Base-by-base conservation (phyloP, 2,113 vertebrate species). In the Chloebia gouldiae region DNA sequence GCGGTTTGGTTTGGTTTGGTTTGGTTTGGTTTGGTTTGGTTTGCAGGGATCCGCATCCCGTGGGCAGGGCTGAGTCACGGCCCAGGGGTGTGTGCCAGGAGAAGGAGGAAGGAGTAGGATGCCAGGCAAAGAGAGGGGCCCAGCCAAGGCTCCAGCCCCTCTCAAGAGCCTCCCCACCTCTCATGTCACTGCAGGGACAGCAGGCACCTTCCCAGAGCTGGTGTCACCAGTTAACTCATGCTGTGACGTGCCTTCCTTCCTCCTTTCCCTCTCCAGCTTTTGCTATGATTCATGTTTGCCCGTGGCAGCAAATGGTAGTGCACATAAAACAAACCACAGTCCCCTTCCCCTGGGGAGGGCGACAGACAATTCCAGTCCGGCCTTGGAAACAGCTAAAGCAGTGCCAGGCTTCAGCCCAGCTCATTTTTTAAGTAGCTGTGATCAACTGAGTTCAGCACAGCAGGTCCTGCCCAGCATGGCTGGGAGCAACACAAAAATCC, bases 21-120 rank as follows among this genome's bases (percentile, higher is more conserved):
- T 88, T 50, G 76, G 40, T 30, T 88, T 50, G 80, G 44, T 30
- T n/a, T n/a, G n/a, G n/a, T n/a, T 94, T 45, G 49, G 47, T 33
- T 90, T 50, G 82, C 73, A 17, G 78, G 66, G 90, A 59, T 79
- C 30, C 64, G 51, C 75, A 68, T 81, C 49, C 94, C 61, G 78
- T 92, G 92, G 95, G 95, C 49, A 91, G 5, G 94, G 92, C 91
- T 96, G 96, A 96, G 83, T 96, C 96, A 91, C 13, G 4, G 88
- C 86, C 40, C 60, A 83, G 78, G 90, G 81, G 42, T 42, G 95
- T 49, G 85, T 54, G 95, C 81, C 0, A 20, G 53, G 42, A 5
- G 61, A 69, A 78, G 84, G 63, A 59, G 81, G 73, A 50, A 59
- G 81, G 73, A 50, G 90, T 53, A 64, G 39, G 79, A 50, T 82